phyloP scores from a whole-genome alignment of 2,888 invertebrate species.

The Subacronicta megacephala region DNA sequence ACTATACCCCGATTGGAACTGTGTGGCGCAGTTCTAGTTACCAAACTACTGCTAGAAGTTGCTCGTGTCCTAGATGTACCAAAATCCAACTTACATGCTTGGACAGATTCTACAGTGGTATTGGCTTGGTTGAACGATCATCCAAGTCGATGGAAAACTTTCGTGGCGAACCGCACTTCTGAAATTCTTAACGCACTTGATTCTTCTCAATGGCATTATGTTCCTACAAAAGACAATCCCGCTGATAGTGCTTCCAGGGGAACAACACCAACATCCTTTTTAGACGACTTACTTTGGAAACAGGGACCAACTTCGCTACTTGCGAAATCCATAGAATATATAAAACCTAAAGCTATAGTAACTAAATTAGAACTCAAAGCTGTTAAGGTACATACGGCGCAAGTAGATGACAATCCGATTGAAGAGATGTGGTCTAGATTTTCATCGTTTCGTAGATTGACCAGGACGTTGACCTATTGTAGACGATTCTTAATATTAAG shows the following conservation, averaged over 20 bases:
- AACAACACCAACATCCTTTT: neutral
- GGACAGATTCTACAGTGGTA: slow-evolving; percentile 4
- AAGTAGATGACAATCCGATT: too few relatives aligned
- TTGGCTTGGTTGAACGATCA: slow-evolving; percentile 4
- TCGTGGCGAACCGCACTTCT: neutral
- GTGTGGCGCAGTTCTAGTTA: neutral
- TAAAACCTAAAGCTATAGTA: too few relatives aligned
- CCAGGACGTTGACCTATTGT: too few relatives aligned
- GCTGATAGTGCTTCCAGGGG: neutral
- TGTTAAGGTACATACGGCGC: too few relatives aligned
- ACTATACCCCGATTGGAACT: neutral
- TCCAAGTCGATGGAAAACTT: slow-evolving; percentile 8
- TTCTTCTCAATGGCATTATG: neutral
- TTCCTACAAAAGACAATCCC: neutral
- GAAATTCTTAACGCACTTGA: neutral
- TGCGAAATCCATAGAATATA: neutral
- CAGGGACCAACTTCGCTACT: neutral
- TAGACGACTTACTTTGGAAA: neutral
- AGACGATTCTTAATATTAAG: too few relatives aligned
- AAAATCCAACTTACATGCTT: neutral
- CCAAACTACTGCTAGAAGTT: neutral
- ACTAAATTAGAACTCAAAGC: too few relatives aligned
- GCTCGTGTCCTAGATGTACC: neutral
- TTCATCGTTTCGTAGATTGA: too few relatives aligned
- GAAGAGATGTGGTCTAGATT: too few relatives aligned